phyloP scores from a whole-genome alignment of 92 coral and sea anemone genomes.

The Pocillopora grandis region DNA sequence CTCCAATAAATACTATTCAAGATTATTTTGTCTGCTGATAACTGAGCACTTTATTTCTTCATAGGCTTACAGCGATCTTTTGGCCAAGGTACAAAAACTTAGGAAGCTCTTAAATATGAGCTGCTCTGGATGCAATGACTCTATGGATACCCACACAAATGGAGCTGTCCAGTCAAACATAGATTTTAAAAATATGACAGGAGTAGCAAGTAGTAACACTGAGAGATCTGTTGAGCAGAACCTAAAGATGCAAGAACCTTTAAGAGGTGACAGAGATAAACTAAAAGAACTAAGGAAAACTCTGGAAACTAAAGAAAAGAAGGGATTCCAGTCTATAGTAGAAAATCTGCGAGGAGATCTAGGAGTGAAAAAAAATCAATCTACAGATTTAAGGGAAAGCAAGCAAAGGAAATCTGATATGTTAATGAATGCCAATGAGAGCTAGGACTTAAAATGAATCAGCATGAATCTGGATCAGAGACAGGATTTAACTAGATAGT shows the following conservation, averaged over 20 bases:
- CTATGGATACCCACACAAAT: background rate
- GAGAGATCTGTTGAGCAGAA: background rate
- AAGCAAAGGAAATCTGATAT: constrained; percentile 7
- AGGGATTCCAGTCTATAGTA: background rate
- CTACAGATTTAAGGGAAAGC: background rate
- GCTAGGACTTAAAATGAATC: background rate
- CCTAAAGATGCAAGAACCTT: background rate
- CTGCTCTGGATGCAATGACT: background rate
- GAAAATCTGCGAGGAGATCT: constrained; percentile 31
- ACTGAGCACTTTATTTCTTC: background rate
- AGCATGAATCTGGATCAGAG: no score
- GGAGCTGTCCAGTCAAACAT: background rate
- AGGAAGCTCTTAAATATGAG: constrained; percentile 43
- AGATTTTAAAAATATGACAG: background rate
- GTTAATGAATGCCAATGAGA: background rate
- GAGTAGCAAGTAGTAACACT: background rate
- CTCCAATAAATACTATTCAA: no score
- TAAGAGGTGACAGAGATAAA: constrained; percentile 16
- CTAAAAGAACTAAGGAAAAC: background rate
- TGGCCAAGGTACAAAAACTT: constrained; percentile 64
- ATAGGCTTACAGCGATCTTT: constrained; percentile 70
- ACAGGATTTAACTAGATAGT: no score
- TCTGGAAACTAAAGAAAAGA: background rate
- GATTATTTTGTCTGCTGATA: background rate
- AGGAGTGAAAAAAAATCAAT: constrained; percentile 5